Base-by-base conservation (phyloP, 2,888 invertebrate genomes). In the Theristus sp. region DNA sequence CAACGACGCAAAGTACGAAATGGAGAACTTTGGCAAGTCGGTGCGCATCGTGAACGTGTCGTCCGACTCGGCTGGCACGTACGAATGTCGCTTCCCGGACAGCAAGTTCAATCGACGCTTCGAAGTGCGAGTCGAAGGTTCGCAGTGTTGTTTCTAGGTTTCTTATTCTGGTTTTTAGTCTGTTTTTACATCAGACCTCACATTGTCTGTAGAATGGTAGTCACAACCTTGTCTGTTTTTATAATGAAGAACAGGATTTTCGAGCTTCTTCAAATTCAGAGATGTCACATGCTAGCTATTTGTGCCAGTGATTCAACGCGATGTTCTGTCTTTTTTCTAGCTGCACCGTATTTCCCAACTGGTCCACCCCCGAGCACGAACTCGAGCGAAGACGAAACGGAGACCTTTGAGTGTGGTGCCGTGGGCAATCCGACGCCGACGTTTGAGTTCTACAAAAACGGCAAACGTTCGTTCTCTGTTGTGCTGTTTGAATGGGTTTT, bases 371-470 rank as follows among this genome's bases (percentile, higher is more conserved):
- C 89, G 73, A 82, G 86, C 68, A 82, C 84, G 64, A 89, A 87
- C 73, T 85, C 85, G 27, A 89, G 93, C 28, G 93, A 94, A 75
- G 90, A 87, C 63, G 94, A 94, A 76, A 84, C 83, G 0, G 87
- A 87, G 0, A 82, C 82, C 67, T 91, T 98, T 73, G 80, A 80
- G 63, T 98, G 98, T 76, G 83, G 83, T 67, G 96, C 94, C 0
- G 83, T 82, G 60, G 96, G 93, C 62, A 84, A 84, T 2, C 98
- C 98, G 0, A 83, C 84, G 65, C 96, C 96, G 0, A 83, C 84
- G 68, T 88, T 93, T 69, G 66, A 68, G n/a, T 78, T 78, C 75
- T 77, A 72, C 67, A 73, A 78, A 63, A 76, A 78, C 67, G 77
- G 78, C 52, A 68, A 74, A 26, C 67, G 71, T 72, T 31, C 63